Conservation (phyloP, 2,797 vertebrate genomes). For the Sebastes elongatus region DNA sequence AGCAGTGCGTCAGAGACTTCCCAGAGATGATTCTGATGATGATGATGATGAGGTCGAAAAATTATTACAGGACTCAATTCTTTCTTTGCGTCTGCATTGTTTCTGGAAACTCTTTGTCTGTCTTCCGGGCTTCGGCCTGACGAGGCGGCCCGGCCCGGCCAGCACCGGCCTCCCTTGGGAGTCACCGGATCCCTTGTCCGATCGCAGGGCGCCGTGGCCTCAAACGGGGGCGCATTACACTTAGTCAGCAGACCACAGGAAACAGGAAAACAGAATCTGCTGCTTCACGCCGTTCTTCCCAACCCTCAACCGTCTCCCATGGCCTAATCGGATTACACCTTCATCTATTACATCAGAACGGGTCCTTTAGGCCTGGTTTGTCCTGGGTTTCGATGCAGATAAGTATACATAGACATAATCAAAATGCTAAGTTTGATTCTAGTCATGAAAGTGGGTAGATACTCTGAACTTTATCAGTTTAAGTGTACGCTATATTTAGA, state of each 20-base stretch:
- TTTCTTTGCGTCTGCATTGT: constrained; percentile 2
- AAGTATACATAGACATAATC: neutral
- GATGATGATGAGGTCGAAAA: neutral
- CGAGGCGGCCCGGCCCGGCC: neutral
- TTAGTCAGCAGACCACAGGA: constrained; percentile 78
- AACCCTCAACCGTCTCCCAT: constrained; percentile 51
- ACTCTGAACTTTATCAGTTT: neutral
- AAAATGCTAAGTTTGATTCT: constrained; percentile 13
- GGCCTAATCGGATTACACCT: constrained; percentile 62
- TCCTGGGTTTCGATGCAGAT: neutral
- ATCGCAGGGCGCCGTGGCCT: constrained; percentile 62
- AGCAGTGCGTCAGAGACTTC: neutral
- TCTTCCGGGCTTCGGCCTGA: constrained; percentile 16
- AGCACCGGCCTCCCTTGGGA: constrained; percentile 29
- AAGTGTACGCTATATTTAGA: too few species aligned
- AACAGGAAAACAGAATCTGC: constrained; percentile 74
- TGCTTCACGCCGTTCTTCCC: constrained; percentile 60
- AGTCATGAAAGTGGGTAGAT: neutral
- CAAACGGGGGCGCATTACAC: constrained; percentile 68
- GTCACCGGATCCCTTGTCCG: constrained; percentile 69
- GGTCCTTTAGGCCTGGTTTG: constrained; percentile 13
- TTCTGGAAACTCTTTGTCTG: constrained; percentile 22
- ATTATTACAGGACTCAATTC: neutral
- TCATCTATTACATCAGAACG: constrained; percentile 40
- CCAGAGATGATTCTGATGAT: neutral